Conservation (phyloP, 2,113 vertebrate genomes). For the Urocolius indicus region DNA sequence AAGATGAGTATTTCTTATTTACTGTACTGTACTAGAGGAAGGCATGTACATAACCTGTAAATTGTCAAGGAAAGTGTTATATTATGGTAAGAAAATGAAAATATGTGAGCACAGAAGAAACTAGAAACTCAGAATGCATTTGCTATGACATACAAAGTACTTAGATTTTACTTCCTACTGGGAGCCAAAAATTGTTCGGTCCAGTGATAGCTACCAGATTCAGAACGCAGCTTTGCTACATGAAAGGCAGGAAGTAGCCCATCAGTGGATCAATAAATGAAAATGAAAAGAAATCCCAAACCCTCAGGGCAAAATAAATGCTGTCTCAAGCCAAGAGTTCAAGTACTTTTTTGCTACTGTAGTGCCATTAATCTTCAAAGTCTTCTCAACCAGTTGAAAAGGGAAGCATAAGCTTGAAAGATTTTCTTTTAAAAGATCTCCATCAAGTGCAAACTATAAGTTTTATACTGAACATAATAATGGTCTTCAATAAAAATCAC, state of each 20-base stretch:
- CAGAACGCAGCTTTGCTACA: not conserved
- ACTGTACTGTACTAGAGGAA: not conserved
- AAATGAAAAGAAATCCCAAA: not conserved
- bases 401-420: not conserved
- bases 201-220: not conserved
- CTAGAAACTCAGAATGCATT: not conserved
- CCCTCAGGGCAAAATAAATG: not conserved
- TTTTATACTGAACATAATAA: not conserved
- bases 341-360: not conserved
- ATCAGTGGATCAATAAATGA: not conserved
- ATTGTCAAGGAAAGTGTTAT: not conserved
- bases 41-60: not conserved
- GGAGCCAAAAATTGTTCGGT: not conserved
- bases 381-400: not conserved
- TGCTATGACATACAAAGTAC: not conserved
- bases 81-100: not conserved
- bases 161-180: not conserved
- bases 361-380: not conserved
- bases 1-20: not conserved
- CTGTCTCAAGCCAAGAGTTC: not conserved
- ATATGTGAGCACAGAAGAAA: not conserved
- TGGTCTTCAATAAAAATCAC: not conserved
- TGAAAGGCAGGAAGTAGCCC: not conserved
- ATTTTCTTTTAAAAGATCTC: not conserved
- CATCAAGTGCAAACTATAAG: not conserved